These are phyloP conservation scores for Hesperophylax magnus DNA, from an alignment of 1,140 invertebrate species.

Conservation along the genomic window DNA sequence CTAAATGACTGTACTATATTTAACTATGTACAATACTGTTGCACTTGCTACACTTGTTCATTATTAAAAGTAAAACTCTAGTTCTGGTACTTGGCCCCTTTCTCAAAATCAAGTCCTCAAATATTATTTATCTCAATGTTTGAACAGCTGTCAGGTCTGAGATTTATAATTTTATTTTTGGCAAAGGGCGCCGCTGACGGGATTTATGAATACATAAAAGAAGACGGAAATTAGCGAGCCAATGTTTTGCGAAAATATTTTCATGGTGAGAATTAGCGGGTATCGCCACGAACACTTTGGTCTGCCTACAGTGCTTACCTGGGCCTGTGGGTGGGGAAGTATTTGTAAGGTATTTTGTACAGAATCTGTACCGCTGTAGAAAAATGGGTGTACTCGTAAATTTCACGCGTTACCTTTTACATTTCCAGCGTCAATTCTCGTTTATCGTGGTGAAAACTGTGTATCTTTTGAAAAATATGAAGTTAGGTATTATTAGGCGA, in stretches of 20 bases:
- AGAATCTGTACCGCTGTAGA: neutral
- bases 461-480: too few species aligned
- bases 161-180: conserved; percentile 57
- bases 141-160: conserved; percentile 57
- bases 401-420: conserved; percentile 7
- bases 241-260: conserved; percentile 54
- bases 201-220: conserved; percentile 56
- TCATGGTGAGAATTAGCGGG: conserved; percentile 42
- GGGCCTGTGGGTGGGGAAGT: conserved; percentile 83
- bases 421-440: conserved; percentile 2
- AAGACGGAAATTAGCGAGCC: conserved; percentile 48
- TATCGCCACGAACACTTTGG: conserved; percentile 1
- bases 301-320: neutral
- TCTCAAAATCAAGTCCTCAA: too few species aligned
- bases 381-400: neutral
- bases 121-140: conserved; percentile 55
- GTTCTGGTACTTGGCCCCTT: too few species aligned
- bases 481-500: too few species aligned
- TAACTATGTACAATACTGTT: too few species aligned
- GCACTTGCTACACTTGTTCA: too few species aligned
- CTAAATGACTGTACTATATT: too few species aligned
- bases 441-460: neutral
- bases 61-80: too few species aligned
- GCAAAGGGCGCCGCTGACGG: conserved; percentile 23
- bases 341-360: neutral